Evolutionary conservation across 2,113 vertebrate genomes (phyloP).

Genomic region (Laticauda laticaudata): DNA sequence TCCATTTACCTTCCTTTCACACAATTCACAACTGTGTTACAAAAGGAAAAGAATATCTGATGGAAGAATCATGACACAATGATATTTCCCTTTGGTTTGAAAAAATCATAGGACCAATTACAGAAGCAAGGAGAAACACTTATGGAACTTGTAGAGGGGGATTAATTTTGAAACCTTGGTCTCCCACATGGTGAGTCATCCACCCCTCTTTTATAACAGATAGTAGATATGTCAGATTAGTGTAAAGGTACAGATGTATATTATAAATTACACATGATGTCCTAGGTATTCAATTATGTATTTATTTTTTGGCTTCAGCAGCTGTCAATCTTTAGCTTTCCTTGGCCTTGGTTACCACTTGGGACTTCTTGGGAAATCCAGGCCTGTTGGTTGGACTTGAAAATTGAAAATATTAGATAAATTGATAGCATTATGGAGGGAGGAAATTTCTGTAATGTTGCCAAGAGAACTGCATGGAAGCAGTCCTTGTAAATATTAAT

Average conservation of each 20-base stretch:
- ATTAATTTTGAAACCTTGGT: neutral
- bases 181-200: neutral
- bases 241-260: neutral
- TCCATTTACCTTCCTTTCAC: slow-evolving; percentile 36
- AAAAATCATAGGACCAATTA: slow-evolving; percentile 32
- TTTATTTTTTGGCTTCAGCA: neutral
- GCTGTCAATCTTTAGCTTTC: neutral
- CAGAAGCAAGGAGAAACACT: slow-evolving; percentile 35
- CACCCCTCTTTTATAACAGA: neutral
- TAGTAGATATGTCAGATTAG: neutral
- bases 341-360: neutral
- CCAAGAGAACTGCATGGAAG: neutral
- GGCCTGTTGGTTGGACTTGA: neutral
- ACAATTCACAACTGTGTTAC: slow-evolving; percentile 30
- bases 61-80: slow-evolving; percentile 41
- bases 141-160: neutral
- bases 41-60: slow-evolving; percentile 49
- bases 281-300: neutral
- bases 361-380: neutral
- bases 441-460: neutral
- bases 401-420: neutral
- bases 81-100: slow-evolving; percentile 38
- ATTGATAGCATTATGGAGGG: neutral
- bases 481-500: neutral
- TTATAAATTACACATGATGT: neutral